Evolutionary conservation across 2,888 invertebrate species (phyloP).

Genomic region (Drosophila paramelanica): DNA sequence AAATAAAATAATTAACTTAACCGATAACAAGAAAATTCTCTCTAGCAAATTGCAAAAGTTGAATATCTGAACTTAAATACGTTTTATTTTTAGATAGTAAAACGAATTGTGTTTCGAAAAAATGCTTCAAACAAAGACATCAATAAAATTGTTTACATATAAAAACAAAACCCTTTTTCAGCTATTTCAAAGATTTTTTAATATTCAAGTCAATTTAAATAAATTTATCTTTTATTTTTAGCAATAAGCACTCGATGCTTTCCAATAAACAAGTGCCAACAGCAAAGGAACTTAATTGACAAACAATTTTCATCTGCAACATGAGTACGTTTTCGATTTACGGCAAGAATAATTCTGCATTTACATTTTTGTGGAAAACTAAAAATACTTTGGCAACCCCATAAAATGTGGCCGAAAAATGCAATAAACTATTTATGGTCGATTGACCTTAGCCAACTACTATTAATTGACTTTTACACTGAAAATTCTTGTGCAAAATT

Average conservation of each 20-base stretch:
- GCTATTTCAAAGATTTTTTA: neutral
- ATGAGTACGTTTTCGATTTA: slow-evolving; percentile 7
- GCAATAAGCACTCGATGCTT: neutral
- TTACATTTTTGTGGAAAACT: slow-evolving; percentile 2
- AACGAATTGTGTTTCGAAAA: too few relatives aligned
- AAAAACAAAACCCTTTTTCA: too few relatives aligned
- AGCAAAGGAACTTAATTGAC: neutral
- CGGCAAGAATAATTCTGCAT: slow-evolving; percentile 7
- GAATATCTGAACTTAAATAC: too few relatives aligned
- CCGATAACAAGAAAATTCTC: too few relatives aligned
- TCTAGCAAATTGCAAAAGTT: too few relatives aligned
- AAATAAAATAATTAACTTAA: neutral
- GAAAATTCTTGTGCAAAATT: slow-evolving; percentile 3
- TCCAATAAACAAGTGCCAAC: neutral
- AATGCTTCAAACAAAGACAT: too few relatives aligned
- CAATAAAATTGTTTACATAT: too few relatives aligned
- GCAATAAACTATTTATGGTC: slow-evolving; percentile 16
- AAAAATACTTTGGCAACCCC: neutral
- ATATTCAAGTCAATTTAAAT: neutral
- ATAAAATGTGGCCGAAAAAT: slow-evolving; percentile 10
- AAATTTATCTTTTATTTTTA: neutral
- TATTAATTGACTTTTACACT: slow-evolving; percentile 20
- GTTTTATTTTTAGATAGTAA: too few relatives aligned
- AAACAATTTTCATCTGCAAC: neutral
- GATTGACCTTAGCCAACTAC: slow-evolving; percentile 9